Evolutionary conservation across 2,113 vertebrate genomes (phyloP).

Genomic region (Baryphthengus martii): DNA sequence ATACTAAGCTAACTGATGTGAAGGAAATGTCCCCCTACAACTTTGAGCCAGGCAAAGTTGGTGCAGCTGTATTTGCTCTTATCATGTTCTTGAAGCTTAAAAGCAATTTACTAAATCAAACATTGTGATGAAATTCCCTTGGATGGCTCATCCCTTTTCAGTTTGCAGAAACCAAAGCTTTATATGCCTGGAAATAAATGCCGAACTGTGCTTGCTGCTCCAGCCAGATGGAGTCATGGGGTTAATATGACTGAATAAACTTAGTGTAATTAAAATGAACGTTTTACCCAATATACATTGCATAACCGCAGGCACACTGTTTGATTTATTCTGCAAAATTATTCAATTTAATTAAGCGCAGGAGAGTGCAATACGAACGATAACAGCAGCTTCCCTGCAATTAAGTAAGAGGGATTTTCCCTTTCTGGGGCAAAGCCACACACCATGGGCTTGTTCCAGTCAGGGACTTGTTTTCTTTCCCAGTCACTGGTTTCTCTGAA

Average conservation of each 20-base stretch:
- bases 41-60: background rate
- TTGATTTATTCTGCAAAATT: slow-evolving; percentile 10
- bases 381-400: background rate
- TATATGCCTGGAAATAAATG: slow-evolving; percentile 16
- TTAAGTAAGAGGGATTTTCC: background rate
- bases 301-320: background rate
- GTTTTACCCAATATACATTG: background rate
- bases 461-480: background rate
- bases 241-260: slow-evolving; percentile 19
- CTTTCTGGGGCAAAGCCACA: background rate
- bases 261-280: slow-evolving; percentile 34
- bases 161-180: background rate
- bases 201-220: background rate
- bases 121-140: background rate
- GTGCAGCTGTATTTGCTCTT: background rate
- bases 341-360: background rate
- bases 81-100: background rate
- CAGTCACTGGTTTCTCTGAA: background rate
- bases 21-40: background rate
- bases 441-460: background rate
- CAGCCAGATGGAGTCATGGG: slow-evolving; percentile 36
- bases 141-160: background rate
- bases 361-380: background rate
- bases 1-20: background rate
- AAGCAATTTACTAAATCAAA: slow-evolving; percentile 30